Base-by-base conservation (phyloP, 2,113 vertebrate species). In the Etheostoma cragini region DNA sequence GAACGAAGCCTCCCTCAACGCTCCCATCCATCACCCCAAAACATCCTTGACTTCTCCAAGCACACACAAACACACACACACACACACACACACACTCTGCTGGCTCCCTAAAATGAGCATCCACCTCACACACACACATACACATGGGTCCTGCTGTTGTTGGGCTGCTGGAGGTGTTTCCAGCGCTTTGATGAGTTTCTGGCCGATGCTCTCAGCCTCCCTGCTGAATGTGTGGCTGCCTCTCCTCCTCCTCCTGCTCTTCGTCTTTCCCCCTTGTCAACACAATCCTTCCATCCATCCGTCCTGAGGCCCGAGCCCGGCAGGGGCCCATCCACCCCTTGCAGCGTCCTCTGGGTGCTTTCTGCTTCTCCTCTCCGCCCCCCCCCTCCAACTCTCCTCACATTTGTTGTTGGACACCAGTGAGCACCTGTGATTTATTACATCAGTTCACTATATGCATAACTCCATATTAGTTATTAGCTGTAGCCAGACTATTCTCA, bases 191-290 rank as follows among this genome's bases (percentile, higher is more conserved):
- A 94, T 93, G 91, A 92, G 89, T 93, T 92, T 90, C 90, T 92
- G 90, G 91, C 89, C 78, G 65, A 49, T 80, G 76, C 82, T 86
- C 92, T 82, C 79, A 87, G 88, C 80, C 87, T 94, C 92, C 91
- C 90, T 49, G 90, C 93, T 92, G 93, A 81, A 94, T 52, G 85
- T 88, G 87, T 90, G 87, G 84, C 89, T 87, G 88, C 84, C 68
- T 77, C 78, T 82, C 45, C 68, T 76, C 78, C 71, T 88, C 84
- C 82, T 81, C 86, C 80, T 83, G 74, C 77, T 84, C 86, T 83
- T 89, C 82, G 72, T 92, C 92, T 90, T 91, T 92, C 88, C 92
- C 90, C 89, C 90, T 88, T 94, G 94, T 95, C 95, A 95, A 93
- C 85, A 91, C 89, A 86, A 91, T 92, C 89, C 87, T 85, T 84